phyloP scores from a whole-genome alignment of 2,113 vertebrate species.

The Daboia siamensis region DNA sequence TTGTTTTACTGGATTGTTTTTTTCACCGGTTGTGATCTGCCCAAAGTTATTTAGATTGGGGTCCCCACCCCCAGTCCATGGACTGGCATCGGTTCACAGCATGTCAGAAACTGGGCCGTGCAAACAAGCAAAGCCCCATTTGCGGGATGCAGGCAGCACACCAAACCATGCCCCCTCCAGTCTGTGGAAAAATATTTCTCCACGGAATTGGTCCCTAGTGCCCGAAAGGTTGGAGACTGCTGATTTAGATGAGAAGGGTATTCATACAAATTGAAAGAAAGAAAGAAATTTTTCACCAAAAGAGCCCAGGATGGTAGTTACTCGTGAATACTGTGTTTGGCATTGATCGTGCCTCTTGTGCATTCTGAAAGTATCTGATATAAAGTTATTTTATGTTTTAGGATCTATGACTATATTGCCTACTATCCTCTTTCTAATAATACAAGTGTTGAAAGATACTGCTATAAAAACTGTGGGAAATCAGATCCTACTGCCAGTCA shows the following conservation, averaged over 20 bases:
- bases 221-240: too few species aligned
- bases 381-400: constrained; percentile 60
- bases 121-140: too few species aligned
- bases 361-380: constrained; percentile 10
- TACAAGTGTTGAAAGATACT: constrained; percentile 91
- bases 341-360: not conserved
- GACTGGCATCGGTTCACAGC: too few species aligned
- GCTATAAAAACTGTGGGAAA: constrained; percentile 84
- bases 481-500: constrained; percentile 81
- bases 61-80: too few species aligned
- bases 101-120: too few species aligned
- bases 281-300: not conserved
- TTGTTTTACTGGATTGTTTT: not conserved
- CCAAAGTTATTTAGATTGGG: not conserved
- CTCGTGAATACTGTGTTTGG: not conserved
- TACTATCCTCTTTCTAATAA: constrained; percentile 93
- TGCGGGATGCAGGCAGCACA: too few species aligned
- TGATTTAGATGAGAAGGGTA: not conserved
- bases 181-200: too few species aligned
- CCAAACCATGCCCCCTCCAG: too few species aligned
- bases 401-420: constrained; percentile 95
- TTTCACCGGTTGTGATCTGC: not conserved
- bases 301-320: not conserved
- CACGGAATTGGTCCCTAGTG: too few species aligned
- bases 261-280: not conserved